A percentile compares a stretch with the other conserved stretches of the same genome.
These are phyloP conservation scores for Spisula subtruncata DNA, from an alignment of 2,888 invertebrate genomes.

Conservation along the genomic window DNA sequence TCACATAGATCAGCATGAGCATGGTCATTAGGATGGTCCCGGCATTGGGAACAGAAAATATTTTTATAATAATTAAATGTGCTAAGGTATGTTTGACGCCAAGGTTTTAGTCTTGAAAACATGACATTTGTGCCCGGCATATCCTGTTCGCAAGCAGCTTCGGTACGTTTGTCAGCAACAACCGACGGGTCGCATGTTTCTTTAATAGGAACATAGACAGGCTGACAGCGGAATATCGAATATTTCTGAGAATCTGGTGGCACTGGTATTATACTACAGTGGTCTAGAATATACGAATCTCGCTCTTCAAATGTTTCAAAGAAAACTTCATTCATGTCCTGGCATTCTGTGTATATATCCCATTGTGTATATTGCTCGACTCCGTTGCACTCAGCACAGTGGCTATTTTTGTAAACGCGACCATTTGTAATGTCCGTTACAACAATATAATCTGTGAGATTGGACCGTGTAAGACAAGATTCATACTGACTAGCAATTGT, in stretches of 20 bases:
- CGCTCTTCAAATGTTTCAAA: constrained; percentile 28
- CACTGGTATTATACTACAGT: not conserved
- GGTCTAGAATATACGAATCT: not conserved
- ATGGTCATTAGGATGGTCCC: not conserved
- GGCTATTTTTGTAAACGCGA: constrained; percentile 16
- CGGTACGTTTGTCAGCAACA: too few species aligned
- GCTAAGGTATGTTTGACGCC: not conserved
- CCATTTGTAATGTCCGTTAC: not conserved
- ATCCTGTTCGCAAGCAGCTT: not conserved
- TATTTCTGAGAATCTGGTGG: not conserved
- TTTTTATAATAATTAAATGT: not conserved
- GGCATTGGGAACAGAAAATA: not conserved
- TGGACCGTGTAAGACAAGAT: not conserved
- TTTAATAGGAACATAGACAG: not conserved
- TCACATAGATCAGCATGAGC: too few species aligned
- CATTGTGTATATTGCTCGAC: not conserved
- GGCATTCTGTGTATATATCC: not conserved
- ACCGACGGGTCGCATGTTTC: not conserved
- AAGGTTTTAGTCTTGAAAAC: not conserved
- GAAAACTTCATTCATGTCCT: not conserved
- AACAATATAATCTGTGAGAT: constrained; percentile 9
- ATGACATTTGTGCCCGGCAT: not conserved
- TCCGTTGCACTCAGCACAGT: constrained; percentile 27
- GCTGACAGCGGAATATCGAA: not conserved
- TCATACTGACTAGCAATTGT: not conserved